These are phyloP conservation scores for Pyxicephalus adspersus DNA, from an alignment of 2,113 vertebrate species.

Conservation along the genomic window DNA sequence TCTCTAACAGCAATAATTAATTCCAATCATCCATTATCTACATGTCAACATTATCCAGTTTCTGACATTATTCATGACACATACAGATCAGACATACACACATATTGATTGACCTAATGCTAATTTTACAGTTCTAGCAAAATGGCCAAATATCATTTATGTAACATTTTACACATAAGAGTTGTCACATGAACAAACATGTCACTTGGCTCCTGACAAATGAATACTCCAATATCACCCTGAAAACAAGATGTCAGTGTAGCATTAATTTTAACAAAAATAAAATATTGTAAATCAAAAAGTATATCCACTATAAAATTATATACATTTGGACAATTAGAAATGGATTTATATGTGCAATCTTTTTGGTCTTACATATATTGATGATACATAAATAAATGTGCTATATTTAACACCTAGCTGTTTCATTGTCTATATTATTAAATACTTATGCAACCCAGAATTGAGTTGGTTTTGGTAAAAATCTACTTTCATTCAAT, in stretches of 20 bases:
- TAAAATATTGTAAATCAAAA: too few relatives aligned
- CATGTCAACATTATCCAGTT: slow-evolving; percentile 46
- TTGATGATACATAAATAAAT: too few relatives aligned
- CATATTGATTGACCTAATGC: slow-evolving; percentile 45
- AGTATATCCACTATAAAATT: too few relatives aligned
- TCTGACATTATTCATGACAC: slow-evolving; percentile 42
- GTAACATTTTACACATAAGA: slow-evolving; percentile 25
- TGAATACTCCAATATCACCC: neutral
- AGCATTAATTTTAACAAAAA: too few relatives aligned
- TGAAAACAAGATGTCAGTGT: neutral
- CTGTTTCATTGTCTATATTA: too few relatives aligned
- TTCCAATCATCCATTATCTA: slow-evolving; percentile 47
- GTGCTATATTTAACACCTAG: too few relatives aligned
- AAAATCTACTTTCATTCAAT: too few relatives aligned
- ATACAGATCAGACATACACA: slow-evolving; percentile 27
- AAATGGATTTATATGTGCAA: too few relatives aligned
- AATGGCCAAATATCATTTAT: slow-evolving; percentile 45
- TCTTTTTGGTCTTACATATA: too few relatives aligned
- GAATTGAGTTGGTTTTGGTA: too few relatives aligned
- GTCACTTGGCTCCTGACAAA: slow-evolving; percentile 23
- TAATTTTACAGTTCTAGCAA: slow-evolving; percentile 37
- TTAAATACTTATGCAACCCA: too few relatives aligned
- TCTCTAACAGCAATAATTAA: slow-evolving; percentile 29
- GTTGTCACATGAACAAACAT: slow-evolving; percentile 37
- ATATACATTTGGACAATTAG: too few relatives aligned